Percentiles rank a stretch among this genome's conserved stretches.
Conservation (phyloP, 1,140 invertebrate genomes). For the Hormaphis cornu region DNA sequence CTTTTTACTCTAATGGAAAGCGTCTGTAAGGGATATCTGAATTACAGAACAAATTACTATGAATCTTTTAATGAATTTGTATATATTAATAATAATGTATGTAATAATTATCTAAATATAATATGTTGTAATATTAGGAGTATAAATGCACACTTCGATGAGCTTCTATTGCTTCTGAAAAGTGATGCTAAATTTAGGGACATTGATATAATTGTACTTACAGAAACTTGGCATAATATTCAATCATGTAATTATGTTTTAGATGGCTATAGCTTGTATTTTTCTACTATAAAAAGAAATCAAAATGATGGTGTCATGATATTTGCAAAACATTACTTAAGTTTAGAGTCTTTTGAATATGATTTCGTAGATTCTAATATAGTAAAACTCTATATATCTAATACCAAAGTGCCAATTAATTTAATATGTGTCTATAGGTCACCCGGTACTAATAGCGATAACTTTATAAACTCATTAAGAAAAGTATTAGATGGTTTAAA, state of each 20-base stretch:
- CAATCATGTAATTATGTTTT: not conserved
- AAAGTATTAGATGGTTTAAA: not conserved
- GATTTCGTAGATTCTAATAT: not conserved
- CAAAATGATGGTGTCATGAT: not conserved
- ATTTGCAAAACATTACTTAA: not conserved
- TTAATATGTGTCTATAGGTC: not conserved
- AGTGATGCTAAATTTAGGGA: not conserved
- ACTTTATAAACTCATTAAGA: not conserved
- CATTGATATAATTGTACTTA: not conserved
- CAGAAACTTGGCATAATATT: not conserved
- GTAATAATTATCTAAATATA: not conserved
- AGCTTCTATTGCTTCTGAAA: not conserved
- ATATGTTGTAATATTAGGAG: constrained; percentile 2
- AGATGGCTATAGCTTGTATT: not conserved
- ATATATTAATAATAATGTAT: not conserved
- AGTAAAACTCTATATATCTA: not conserved
- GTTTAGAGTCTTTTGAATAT: not conserved
- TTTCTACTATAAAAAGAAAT: not conserved
- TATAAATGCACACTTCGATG: not conserved
- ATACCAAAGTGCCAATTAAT: not conserved
- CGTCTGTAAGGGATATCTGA: not conserved
- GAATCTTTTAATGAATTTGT: not conserved
- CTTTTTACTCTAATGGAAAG: not conserved
- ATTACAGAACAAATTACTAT: not conserved
- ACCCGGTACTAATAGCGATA: not conserved